These are phyloP conservation scores for Periparus ater DNA, from an alignment of 2,797 vertebrate species.

Conservation along the genomic window DNA sequence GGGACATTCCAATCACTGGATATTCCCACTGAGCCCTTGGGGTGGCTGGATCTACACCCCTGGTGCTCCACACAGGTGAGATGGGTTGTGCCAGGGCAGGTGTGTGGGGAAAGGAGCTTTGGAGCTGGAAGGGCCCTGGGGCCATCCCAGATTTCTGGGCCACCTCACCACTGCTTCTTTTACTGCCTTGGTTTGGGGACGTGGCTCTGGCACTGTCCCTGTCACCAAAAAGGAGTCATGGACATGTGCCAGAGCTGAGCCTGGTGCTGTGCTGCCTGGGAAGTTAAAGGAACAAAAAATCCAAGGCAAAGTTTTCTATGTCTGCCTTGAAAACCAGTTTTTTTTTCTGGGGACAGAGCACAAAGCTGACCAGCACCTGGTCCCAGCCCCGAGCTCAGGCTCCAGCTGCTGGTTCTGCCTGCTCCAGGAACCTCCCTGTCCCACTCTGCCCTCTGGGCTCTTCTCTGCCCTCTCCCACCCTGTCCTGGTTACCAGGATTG, in stretches of 20 bases:
- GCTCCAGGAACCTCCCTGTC: background rate
- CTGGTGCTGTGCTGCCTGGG: background rate
- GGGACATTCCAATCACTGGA: background rate
- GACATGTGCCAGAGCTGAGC: background rate
- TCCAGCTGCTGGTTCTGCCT: background rate
- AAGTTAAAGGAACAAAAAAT: background rate
- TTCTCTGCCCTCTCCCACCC: background rate
- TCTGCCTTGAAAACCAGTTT: background rate
- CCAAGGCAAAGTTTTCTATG: background rate
- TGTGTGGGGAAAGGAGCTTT: background rate
- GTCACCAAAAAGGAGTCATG: background rate
- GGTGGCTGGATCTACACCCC: background rate
- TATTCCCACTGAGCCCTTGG: fast-evolving
- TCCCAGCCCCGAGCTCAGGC: background rate
- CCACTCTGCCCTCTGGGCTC: background rate
- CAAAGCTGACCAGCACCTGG: background rate
- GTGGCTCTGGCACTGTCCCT: background rate
- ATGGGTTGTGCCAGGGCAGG: background rate
- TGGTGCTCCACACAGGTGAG: background rate
- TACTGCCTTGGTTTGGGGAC: background rate
- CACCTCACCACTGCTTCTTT: background rate
- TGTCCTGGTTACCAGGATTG: background rate
- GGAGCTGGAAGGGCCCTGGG: background rate
- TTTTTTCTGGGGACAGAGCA: no score
- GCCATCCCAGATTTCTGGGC: background rate